Evolutionary conservation across 37 sponge, comb jelly and placozoan genomes (phyloP).

Genomic region (Axinella damicornis): DNA sequence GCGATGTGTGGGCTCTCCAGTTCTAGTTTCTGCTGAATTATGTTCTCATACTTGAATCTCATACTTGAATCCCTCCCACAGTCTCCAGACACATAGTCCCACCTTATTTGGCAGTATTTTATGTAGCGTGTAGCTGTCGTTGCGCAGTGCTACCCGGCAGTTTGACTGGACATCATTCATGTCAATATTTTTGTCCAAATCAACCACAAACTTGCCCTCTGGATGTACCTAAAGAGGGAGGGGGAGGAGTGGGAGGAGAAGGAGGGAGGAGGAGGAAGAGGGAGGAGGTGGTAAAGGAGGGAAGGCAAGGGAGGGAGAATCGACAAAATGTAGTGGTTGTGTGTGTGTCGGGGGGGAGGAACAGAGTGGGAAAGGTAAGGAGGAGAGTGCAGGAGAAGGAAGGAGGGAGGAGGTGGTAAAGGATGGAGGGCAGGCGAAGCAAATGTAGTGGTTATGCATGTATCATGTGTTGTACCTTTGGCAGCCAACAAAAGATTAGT

Average conservation of each 20-base stretch:
- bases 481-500: not conserved
- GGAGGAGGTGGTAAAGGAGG: too few relatives aligned
- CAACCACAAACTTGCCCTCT: conserved; percentile 99
- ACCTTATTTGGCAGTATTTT: conserved; percentile 99
- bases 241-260: too few relatives aligned
- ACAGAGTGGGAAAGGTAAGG: too few relatives aligned
- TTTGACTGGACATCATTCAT: conserved; percentile 83
- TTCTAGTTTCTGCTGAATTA: not conserved
- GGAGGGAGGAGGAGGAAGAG: too few relatives aligned
- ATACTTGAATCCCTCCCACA: too few relatives aligned
- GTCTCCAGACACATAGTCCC: not conserved
- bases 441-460: not conserved
- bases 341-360: too few relatives aligned
- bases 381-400: too few relatives aligned
- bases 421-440: too few relatives aligned
- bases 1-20: not conserved
- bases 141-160: conserved; percentile 92
- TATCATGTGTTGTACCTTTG: not conserved
- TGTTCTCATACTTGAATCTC: not conserved
- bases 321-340: too few relatives aligned
- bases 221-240: conserved; percentile 84
- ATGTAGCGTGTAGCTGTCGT: conserved; percentile 97
- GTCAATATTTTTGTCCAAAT: conserved; percentile 94
- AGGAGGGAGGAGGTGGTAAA: too few relatives aligned
- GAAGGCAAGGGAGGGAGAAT: too few relatives aligned